Conservation (phyloP, 2,888 invertebrate species). For the Hymenopus coronatus region DNA sequence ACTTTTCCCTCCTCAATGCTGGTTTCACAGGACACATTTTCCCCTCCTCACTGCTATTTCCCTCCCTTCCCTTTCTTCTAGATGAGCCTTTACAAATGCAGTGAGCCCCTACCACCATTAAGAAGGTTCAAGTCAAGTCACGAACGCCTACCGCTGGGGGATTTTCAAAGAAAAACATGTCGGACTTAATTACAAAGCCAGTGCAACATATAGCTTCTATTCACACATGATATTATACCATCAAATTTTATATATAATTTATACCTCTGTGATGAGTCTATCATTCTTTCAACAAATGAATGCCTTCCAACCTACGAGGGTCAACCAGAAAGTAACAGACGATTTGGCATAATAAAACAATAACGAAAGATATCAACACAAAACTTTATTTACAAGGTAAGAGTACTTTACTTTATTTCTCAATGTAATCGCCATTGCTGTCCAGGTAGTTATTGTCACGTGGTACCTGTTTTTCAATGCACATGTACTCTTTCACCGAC, state of each 20-base stretch:
- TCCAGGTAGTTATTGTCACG: too few relatives aligned
- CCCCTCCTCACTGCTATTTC: background rate
- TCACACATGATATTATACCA: background rate
- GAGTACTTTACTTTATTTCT: too few relatives aligned
- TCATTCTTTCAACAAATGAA: too few relatives aligned
- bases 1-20: background rate
- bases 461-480: too few relatives aligned
- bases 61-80: background rate
- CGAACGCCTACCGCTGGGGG: background rate
- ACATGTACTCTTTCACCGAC: too few relatives aligned
- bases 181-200: background rate
- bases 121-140: background rate
- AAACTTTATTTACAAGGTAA: too few relatives aligned
- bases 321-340: too few relatives aligned
- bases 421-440: too few relatives aligned
- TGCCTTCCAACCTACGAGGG: too few relatives aligned
- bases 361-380: too few relatives aligned
- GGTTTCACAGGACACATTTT: background rate
- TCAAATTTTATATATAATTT: background rate
- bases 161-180: background rate
- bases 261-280: background rate
- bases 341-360: too few relatives aligned
- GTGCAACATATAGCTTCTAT: background rate
- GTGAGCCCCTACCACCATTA: background rate
- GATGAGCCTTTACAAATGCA: background rate